These are phyloP conservation scores for Vulpes ferrilata DNA, from an alignment of 2,113 vertebrate species.

Conservation along the genomic window DNA sequence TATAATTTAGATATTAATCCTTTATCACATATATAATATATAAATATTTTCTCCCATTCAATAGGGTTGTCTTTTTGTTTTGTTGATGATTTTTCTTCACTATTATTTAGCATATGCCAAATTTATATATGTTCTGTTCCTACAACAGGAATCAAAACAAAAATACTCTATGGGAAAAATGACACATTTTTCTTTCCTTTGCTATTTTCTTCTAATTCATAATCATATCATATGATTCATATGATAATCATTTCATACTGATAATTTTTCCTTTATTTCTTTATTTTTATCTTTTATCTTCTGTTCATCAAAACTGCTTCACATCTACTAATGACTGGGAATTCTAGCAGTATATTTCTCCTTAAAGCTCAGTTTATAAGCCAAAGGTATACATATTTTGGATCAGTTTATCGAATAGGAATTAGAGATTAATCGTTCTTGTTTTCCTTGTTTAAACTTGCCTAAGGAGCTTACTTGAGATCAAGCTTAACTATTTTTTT, in stretches of 20 bases:
- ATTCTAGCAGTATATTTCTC: not conserved
- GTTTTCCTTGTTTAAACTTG: not conserved
- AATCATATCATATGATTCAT: no score
- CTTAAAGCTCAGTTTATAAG: not conserved
- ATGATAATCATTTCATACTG: not conserved
- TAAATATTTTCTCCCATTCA: no score
- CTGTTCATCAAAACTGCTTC: not conserved
- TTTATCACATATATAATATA: no score
- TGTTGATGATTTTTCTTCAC: no score
- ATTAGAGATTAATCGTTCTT: not conserved
- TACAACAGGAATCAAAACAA: not conserved
- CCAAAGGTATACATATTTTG: not conserved
- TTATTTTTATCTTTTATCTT: not conserved
- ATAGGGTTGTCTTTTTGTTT: no score
- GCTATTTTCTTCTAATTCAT: not conserved
- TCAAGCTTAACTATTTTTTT: not conserved
- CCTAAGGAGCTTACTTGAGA: not conserved
- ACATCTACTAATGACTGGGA: not conserved
- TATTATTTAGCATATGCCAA: not conserved
- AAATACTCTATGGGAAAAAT: not conserved
- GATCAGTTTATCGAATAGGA: not conserved
- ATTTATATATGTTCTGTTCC: not conserved
- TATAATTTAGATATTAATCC: no score
- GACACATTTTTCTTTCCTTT: not conserved
- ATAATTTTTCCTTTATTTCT: not conserved